Percentiles rank a stretch among this genome's conserved stretches.
phyloP scores from a whole-genome alignment of 2,888 invertebrate species.

The Amphiduros pacificus region DNA sequence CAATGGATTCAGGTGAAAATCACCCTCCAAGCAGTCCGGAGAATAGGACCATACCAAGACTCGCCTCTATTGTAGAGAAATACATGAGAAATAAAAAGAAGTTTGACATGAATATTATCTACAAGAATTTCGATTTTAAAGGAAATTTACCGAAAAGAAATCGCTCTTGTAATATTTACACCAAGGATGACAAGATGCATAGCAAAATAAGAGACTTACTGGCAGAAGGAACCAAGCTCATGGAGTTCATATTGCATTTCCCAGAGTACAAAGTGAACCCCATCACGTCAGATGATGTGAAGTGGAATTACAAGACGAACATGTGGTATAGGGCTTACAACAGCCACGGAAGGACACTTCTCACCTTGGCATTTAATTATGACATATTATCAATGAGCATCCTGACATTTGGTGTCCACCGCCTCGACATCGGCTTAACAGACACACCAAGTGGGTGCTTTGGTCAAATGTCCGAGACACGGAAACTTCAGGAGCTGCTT shows the following conservation, averaged over 20 bases:
- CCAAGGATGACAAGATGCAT: constrained; percentile 8
- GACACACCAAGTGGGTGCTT: constrained; percentile 25
- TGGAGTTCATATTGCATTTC: constrained; percentile 6
- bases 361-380: constrained; percentile 53
- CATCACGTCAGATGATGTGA: constrained; percentile 8
- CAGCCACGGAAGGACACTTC: constrained; percentile 49
- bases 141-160: too few relatives aligned
- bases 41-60: too few relatives aligned
- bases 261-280: constrained; percentile 8
- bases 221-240: neutral
- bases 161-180: neutral
- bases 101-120: too few relatives aligned
- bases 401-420: constrained; percentile 48
- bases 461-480: constrained; percentile 10
- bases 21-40: too few relatives aligned
- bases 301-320: constrained; percentile 40
- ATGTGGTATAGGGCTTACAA: constrained; percentile 48
- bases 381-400: constrained; percentile 49
- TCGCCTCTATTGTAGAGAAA: too few relatives aligned
- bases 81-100: too few relatives aligned
- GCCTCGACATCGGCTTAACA: constrained; percentile 31
- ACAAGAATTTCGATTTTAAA: too few relatives aligned
- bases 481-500: constrained; percentile 17
- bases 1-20: too few relatives aligned
- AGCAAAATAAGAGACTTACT: constrained; percentile 5